These are phyloP conservation scores for Agonopterix subpropinquella DNA, from an alignment of 2,888 invertebrate species.

Conservation along the genomic window DNA sequence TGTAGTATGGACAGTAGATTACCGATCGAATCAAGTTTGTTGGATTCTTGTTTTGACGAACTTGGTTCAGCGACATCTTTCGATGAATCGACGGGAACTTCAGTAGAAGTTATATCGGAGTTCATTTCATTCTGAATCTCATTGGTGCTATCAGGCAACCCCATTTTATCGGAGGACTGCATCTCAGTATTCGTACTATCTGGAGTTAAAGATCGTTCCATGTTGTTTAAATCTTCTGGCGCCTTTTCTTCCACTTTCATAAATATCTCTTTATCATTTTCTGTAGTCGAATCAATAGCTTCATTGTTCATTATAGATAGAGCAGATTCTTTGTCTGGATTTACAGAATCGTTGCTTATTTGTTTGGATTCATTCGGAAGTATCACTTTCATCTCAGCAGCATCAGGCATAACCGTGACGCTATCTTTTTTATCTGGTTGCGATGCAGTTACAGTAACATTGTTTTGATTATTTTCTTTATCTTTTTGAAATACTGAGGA, in stretches of 20 bases:
- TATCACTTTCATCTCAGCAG: too few species aligned
- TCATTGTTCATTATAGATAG: slow-evolving; percentile 14
- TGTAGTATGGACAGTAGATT: slow-evolving; percentile 54
- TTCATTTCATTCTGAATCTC: slow-evolving; percentile 36
- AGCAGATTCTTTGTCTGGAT: too few species aligned
- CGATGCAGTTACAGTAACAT: too few species aligned
- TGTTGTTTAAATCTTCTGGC: slow-evolving; percentile 2
- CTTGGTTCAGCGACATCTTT: not conserved
- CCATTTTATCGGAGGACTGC: slow-evolving; percentile 4
- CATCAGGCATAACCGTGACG: too few species aligned
- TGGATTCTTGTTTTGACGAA: not conserved
- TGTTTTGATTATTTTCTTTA: too few species aligned
- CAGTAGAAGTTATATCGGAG: slow-evolving; percentile 42
- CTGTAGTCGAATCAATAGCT: slow-evolving; percentile 44
- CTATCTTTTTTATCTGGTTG: too few species aligned
- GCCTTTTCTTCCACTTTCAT: not conserved
- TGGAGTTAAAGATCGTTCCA: slow-evolving; percentile 31
- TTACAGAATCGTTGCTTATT: too few species aligned
- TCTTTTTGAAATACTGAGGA: too few species aligned
- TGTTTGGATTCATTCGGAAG: too few species aligned
- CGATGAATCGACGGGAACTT: slow-evolving; percentile 20
- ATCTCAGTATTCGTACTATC: slow-evolving; percentile 49
- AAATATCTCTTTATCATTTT: slow-evolving; percentile 13
- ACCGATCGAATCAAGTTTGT: slow-evolving; percentile 37
- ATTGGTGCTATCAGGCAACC: slow-evolving; percentile 46